Base-by-base conservation (phyloP, 2,888 invertebrate genomes). In the Trichogramma evanescens region DNA sequence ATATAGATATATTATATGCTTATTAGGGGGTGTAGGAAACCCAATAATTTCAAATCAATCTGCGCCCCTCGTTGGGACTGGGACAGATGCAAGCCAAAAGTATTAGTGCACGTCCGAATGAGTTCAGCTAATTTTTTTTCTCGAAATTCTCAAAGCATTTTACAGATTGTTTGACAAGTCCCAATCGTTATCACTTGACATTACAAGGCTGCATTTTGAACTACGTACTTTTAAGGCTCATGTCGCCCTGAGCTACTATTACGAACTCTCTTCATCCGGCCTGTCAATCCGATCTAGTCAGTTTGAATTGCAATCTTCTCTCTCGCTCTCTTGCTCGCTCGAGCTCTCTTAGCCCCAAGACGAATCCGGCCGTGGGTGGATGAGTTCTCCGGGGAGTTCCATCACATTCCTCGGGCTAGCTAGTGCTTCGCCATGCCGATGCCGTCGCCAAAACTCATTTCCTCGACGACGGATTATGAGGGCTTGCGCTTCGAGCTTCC, bases 271-370 rank as follows among this genome's bases (percentile, higher is more conserved):
- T 13, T 13, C 48, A 26, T 48, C 48, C 44, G 45, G 54, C 39
- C 54, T 45, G 59, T 59, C 54, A 46, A 59, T 59, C 40, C 54
- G 9, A 45, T 51, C 54, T 26, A 26, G 57, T 51, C 61, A 58
- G 54, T 54, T 54, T 61, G 61, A 57, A 61, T 61, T 57, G 58
- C 54, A 46, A 61, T 61, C 57, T 55, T 13, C 60, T 56, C 56
- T 52, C 54, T 13, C 48, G 13, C 41, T 54, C 53, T 44, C 51
- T 40, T 9, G 6, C 50, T 39, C 50, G 38, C 45, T 6, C 53
- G 45, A 1, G 44, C 5, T 3, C 8, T 6, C 42, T 9, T 26
- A 26, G 26, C 26, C 26, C 26, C 26, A 26, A 26, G 26, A 26
- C 5, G 38, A 6, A 39, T n/a, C 10, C 3, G 6, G 6, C 4